Evolutionary conservation across 2,888 invertebrate genomes (phyloP), one percentile per base, ranked within the genome.

Genomic region (Monopis laevigella): DNA sequence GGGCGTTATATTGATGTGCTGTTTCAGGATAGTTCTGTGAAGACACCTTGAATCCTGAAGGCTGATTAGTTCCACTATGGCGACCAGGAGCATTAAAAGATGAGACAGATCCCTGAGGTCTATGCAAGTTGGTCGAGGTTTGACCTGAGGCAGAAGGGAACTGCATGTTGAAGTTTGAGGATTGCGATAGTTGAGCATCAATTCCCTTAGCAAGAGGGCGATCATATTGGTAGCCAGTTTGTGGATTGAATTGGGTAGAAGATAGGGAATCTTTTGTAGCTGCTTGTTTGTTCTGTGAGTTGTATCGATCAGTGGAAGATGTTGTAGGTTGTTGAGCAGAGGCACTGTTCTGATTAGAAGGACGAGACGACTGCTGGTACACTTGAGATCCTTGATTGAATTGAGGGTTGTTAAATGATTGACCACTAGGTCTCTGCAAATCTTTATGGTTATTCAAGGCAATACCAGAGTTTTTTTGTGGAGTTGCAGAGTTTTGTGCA

Each of bases 1-100:
- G 59, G 2, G 53, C 52, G 45, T 56, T 57, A 45, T 62, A 64
- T 40, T 62, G 55, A 42, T 63, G 61, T 36, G 54, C 48, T 26
- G 56, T 51, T 32, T 17, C 32, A 7, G 29, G 12, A 14, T 29
- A 29, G 29, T 29, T 29, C 11, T 29, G 49, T 16, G 45, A 47
- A 14, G 51, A 16, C 51, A 52, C n/a, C 35, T 28, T 12, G 45
- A 40, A 13, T 42, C 46, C 28, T 48, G 46, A 18, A 13, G n/a
- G 12, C 14, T 11, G 29, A 2, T 29, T 29, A 5, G 6, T 17
- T 17, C 3, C 16, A 16, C 32, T 17, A 8, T 14, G 11, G 4
- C 2, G 1, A 19, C 41, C 7, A 10, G 17, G n/a, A 32, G n/a
- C 16, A 12, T 32, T 34, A 8, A 44, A 43, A 14, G n/a, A 8